Evolutionary conservation across 2,888 invertebrate species (phyloP), one percentile per base, ranked within the genome.

Genomic region (Patella pellucida): DNA sequence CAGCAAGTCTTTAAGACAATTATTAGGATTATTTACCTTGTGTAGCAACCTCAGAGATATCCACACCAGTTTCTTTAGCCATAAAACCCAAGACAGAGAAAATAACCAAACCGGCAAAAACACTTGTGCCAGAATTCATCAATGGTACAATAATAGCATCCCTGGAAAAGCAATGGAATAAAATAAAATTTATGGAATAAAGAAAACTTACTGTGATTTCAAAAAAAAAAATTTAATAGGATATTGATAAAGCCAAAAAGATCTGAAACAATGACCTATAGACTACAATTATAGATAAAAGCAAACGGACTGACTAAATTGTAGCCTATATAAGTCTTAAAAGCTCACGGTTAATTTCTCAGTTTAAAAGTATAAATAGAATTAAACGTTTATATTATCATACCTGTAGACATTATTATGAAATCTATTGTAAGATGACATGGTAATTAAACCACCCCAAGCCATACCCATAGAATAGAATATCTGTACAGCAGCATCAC

Each of bases 71-170:
- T 71, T 89, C 85, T 73, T 88, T 82, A 3, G 91, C 86, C 90
- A 91, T 91, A 72, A 95, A 95, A 2, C 95, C 95, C 72, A 89
- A 84, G 50, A 89, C 86, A 15, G 88, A 87, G 82, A 89, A 89
- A 69, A 89, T 89, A 75, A 89, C 89, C 41, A 87, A 84, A n/a
- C 89, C 89, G 54, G 88, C 87, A 76, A 89, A 89, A 51, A 89
- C 83, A 72, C 85, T 85, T 27, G 89, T 90, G 41, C 85, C 83
- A 69, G 86, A 86, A 82, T 89, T 89, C 68, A 88, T 76, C 31
- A 89, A 69, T 9, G 89, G 87, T 0, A 90, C 84, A 12, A 89
- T 83, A 73, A 87, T 81, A 27, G 89, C 88, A 78, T 89, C 89
- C 72, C 89, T 87, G 82, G 67, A 82, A 77, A 69, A 41, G 41